Base-by-base conservation (phyloP, 2,888 invertebrate genomes). In the Dasysyrphus tricinctus region DNA sequence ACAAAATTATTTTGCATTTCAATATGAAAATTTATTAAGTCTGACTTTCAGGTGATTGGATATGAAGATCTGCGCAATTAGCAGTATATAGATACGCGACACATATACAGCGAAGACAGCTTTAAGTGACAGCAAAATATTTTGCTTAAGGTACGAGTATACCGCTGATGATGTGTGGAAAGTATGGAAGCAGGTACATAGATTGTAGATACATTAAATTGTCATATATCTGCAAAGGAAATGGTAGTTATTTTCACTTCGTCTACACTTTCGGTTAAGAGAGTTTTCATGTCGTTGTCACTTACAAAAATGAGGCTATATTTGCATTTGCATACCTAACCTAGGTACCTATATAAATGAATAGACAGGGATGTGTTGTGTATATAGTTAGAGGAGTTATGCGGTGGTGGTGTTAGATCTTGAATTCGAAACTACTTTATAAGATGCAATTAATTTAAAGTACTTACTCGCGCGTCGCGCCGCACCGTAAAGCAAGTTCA, bases 271-370 rank as follows among this genome's bases (percentile, higher is more conserved):
- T 59, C 47, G 6, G 59, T 73, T 69, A 69, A 85, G 69, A 73
- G 85, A 77, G 81, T 81, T 78, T 85, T 47, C 81, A 44, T 85
- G 81, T 77, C 39, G 73, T 34, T 80, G 83, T 61, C 84, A 77
- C 59, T 54, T 61, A 49, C 47, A 42, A 59, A 73, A 14, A 49
- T 44, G 54, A 82, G 42, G 56, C 29, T 70, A 51, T 65, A 47
- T 76, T n/a, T n/a, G n/a, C n/a, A 24, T 24, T 80, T 76, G 80
- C 76, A 76, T 80, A 70, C 7, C 19, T 24, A 24, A 11, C 11
- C 24, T 24, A 24, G 24, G 3, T 32, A 32, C 32, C 12, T 39
- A 12, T 39, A 12, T 37, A 6, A 47, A 16, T 44, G n/a, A 11
- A 12, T 34, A 59, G n/a, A 34, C 8, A 65, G 12, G 6, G 47